Conservation (phyloP, 2,888 invertebrate species). For the Microplitis deprimator region DNA sequence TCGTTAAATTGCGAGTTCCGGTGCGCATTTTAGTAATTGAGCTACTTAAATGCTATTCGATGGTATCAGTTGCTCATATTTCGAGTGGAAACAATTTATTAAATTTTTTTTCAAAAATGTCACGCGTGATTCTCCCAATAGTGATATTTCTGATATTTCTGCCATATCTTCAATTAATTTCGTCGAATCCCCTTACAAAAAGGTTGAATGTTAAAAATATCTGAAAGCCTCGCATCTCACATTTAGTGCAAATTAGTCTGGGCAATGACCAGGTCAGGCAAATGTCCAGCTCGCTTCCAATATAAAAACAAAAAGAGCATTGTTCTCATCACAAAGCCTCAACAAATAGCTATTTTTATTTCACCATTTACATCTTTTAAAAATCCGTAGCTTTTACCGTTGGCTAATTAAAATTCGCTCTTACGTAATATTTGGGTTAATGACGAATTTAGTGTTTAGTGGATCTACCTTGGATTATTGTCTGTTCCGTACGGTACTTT, state of each 20-base stretch:
- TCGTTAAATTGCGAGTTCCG: neutral
- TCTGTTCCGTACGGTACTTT: conserved; percentile 13
- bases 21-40: neutral
- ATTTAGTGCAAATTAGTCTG: neutral
- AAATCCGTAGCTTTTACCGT: conserved; percentile 15
- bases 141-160: too few species aligned
- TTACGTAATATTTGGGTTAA: conserved; percentile 15
- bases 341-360: neutral
- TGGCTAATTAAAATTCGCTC: conserved; percentile 18
- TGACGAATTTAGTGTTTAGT: conserved; percentile 5
- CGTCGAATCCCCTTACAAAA: too few species aligned
- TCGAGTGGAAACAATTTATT: too few species aligned
- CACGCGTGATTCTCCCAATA: too few species aligned
- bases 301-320: neutral
- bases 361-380: conserved; percentile 9
- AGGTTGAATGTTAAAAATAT: too few species aligned
- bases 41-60: too few species aligned
- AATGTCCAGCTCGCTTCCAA: neutral
- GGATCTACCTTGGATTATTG: conserved; percentile 9
- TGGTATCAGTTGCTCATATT: too few species aligned
- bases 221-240: neutral
- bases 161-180: too few species aligned
- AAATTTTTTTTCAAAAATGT: too few species aligned
- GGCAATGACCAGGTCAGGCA: neutral
- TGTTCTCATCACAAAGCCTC: neutral